These are phyloP conservation scores for Epinotia bilunana DNA, from an alignment of 2,888 invertebrate species.

Conservation along the genomic window DNA sequence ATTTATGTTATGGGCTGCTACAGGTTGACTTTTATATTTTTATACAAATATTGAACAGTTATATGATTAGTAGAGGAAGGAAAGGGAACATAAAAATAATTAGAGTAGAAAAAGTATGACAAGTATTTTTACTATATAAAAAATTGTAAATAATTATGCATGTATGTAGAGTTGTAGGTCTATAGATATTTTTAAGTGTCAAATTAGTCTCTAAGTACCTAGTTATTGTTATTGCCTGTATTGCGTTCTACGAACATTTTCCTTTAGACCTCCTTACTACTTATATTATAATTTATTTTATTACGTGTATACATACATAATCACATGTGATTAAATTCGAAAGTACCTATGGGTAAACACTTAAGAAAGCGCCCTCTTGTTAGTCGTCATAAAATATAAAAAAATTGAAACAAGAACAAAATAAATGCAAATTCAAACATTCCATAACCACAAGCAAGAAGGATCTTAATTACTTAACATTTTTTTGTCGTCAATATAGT, in stretches of 20 bases:
- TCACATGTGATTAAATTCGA: neutral
- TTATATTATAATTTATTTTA: neutral
- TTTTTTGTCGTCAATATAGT: too few relatives aligned
- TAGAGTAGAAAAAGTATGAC: neutral
- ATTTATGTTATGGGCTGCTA: neutral
- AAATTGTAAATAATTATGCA: neutral
- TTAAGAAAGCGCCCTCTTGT: too few relatives aligned
- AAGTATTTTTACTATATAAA: neutral
- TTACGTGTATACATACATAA: neutral
- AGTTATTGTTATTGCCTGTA: neutral
- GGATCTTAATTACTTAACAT: too few relatives aligned
- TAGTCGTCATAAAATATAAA: too few relatives aligned
- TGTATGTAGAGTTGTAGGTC: conserved; percentile 16
- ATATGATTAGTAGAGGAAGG: neutral
- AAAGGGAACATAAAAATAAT: neutral
- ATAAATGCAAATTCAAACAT: too few relatives aligned
- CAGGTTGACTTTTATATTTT: conserved; percentile 4
- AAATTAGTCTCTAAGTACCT: neutral
- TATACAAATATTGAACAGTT: neutral
- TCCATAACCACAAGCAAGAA: too few relatives aligned
- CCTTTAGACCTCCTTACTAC: neutral
- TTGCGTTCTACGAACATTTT: conserved; percentile 24
- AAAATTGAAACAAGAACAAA: too few relatives aligned
- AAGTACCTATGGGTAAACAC: too few relatives aligned
- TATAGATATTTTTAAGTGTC: neutral